Conservation (phyloP, 2,888 invertebrate species). For the Platerodrilus igneus region DNA sequence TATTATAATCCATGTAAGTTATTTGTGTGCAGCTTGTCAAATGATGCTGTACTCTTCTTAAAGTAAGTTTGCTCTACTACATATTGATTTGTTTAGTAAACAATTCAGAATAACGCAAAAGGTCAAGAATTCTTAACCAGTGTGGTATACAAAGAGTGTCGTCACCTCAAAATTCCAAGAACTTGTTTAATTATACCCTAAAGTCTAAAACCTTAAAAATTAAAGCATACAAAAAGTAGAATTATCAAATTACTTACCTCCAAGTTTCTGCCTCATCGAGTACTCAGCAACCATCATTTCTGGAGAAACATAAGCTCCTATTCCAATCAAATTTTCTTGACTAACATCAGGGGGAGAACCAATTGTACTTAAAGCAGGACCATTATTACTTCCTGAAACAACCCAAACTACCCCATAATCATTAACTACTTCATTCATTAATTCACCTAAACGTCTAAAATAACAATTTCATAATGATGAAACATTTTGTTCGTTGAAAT, state of each 20-base stretch:
- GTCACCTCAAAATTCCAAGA: no score
- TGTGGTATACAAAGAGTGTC: no score
- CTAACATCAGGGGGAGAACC: slow-evolving; percentile 85
- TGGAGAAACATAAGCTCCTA: slow-evolving; percentile 95
- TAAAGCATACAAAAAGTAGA: background rate
- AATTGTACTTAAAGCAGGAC: slow-evolving; percentile 88
- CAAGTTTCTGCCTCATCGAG: slow-evolving; percentile 77
- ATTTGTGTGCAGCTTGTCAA: no score
- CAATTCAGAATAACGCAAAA: no score
- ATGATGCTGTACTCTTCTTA: no score
- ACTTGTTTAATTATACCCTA: no score
- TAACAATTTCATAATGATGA: no score
- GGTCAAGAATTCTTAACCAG: no score
- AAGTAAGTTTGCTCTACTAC: no score
- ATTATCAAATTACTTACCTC: slow-evolving; percentile 41
- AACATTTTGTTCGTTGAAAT: slow-evolving; percentile 15
- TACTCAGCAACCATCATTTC: slow-evolving; percentile 98
- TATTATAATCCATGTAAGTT: no score
- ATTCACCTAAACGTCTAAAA: slow-evolving; percentile 75
- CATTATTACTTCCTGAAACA: slow-evolving; percentile 92
- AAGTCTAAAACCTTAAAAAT: background rate
- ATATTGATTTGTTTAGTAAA: no score
- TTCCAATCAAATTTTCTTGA: slow-evolving; percentile 80
- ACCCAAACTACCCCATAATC: slow-evolving; percentile 92
- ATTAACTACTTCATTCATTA: slow-evolving; percentile 83